Evolutionary conservation across 2,888 invertebrate species (phyloP), one percentile per base, ranked within the genome.

Genomic region (Siphlonurus alternatus): DNA sequence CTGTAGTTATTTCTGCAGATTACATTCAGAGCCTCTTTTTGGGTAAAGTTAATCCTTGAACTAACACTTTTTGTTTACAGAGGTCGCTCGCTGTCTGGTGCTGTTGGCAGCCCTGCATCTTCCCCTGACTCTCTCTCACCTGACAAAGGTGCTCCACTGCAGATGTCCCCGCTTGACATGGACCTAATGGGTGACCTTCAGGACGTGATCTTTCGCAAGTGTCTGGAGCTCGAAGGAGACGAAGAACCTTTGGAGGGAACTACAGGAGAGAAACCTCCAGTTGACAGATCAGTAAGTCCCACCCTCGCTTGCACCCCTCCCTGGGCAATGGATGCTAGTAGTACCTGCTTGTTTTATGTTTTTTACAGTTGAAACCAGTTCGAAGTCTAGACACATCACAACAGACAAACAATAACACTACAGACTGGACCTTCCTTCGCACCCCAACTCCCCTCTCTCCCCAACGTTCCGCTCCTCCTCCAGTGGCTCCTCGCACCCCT

Each of bases 181-280:
- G 83, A 84, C 74, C 76, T 86, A 64, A 80, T 86, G 79, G 82
- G 83, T 68, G 89, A 88, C 74, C 77, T 84, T 71, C 79, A 81
- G 68, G 81, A 83, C 71, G 77, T 83, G 59, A 75, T 83, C 66
- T 80, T 80, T 66, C 71, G 76, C 54, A 73, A 74, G 23, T 71
- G 77, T 20, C 68, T 70, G 53, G 66, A 69, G 20, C 62, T 67
- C 18, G 66, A 67, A 22, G 75, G 75, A 25, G 67, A 54, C 2
- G 66, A 67, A 65, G 79, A 80, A 67, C 78, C 77, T 69, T 80
- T 79, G 54, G 56, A 56, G 56, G 56, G 7, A 3, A 22, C 19
- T 5, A 15, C 59, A n/a, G 59, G 51, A 2, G 53, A 56, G 20
- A 60, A 59, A 60, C 84, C 85, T 63, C 79, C 81, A 61, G 83